Evolutionary conservation across 2,113 vertebrate species (phyloP).

Genomic region (Chelonoidis abingdonii): DNA sequence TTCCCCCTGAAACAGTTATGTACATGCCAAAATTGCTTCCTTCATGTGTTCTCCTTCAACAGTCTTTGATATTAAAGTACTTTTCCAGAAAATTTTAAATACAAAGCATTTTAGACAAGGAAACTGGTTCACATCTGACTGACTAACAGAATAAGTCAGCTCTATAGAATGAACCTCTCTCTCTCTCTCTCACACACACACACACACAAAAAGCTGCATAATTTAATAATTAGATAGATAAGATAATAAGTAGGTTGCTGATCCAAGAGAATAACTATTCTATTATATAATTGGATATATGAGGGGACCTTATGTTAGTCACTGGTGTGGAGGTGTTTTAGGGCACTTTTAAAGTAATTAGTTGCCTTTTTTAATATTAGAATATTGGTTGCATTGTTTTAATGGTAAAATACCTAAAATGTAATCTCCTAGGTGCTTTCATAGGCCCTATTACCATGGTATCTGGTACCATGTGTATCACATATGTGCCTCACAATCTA

Average conservation of each 20-base stretch:
- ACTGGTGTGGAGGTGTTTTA: background rate
- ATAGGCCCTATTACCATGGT: background rate
- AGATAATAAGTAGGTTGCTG: background rate
- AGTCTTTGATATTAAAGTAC: background rate
- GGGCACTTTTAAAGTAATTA: background rate
- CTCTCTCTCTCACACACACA: background rate
- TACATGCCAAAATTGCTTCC: background rate
- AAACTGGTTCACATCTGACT: background rate
- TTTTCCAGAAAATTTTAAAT: background rate
- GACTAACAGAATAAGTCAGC: background rate
- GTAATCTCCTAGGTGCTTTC: background rate
- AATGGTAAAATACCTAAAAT: background rate
- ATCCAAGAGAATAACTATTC: background rate
- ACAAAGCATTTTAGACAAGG: background rate
- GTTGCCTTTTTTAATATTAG: background rate
- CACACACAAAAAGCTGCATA: background rate
- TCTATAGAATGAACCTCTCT: background rate
- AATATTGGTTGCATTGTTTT: background rate
- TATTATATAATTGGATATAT: background rate
- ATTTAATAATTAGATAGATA: background rate
- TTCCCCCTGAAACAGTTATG: background rate
- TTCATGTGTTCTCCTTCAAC: background rate
- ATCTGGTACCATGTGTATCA: background rate
- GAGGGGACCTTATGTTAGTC: background rate
- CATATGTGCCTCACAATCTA: background rate